A percentile compares a stretch with the other conserved stretches of the same genome.
Conservation (phyloP, 2,888 invertebrate species). For the Plagodis dolabraria region DNA sequence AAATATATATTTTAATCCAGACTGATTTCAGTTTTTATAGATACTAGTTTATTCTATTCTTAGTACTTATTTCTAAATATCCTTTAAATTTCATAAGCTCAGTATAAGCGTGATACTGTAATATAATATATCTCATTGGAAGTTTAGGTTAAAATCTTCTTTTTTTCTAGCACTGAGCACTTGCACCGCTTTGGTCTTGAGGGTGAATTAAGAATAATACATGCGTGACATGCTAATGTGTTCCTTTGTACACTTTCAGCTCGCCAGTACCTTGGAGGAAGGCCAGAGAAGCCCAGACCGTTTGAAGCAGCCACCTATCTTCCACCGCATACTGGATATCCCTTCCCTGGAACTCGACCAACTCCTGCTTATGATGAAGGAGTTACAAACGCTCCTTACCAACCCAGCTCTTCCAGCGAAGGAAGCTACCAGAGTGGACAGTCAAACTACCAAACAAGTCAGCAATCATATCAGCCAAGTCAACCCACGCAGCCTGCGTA, state of each 20-base stretch:
- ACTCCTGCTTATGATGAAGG: slow-evolving; percentile 74
- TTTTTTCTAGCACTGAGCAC: slow-evolving; percentile 33
- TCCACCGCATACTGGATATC: slow-evolving; percentile 75
- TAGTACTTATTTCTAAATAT: not conserved
- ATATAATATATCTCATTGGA: not conserved
- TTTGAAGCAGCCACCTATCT: slow-evolving; percentile 81
- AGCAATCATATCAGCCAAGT: slow-evolving; percentile 47
- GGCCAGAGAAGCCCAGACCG: slow-evolving; percentile 88
- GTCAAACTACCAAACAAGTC: too few relatives aligned
- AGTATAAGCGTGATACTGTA: slow-evolving; percentile 4
- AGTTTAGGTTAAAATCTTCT: slow-evolving; percentile 11
- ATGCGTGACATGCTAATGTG: slow-evolving; percentile 5
- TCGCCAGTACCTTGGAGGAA: slow-evolving; percentile 87
- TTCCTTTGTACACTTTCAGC: slow-evolving; percentile 73
- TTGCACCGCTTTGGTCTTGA: slow-evolving; percentile 39
- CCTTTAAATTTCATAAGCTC: not conserved
- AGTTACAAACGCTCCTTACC: slow-evolving; percentile 46
- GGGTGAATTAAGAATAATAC: not conserved
- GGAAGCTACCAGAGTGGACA: slow-evolving; percentile 37
- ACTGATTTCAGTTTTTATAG: too few relatives aligned
- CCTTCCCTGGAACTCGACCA: slow-evolving; percentile 69
- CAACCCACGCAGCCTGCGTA: slow-evolving; percentile 24
- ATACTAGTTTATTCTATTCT: not conserved
- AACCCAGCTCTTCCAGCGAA: slow-evolving; percentile 39
- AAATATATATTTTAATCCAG: not conserved